phyloP scores from a whole-genome alignment of 2,113 vertebrate genomes.

The Leuciscus idus region DNA sequence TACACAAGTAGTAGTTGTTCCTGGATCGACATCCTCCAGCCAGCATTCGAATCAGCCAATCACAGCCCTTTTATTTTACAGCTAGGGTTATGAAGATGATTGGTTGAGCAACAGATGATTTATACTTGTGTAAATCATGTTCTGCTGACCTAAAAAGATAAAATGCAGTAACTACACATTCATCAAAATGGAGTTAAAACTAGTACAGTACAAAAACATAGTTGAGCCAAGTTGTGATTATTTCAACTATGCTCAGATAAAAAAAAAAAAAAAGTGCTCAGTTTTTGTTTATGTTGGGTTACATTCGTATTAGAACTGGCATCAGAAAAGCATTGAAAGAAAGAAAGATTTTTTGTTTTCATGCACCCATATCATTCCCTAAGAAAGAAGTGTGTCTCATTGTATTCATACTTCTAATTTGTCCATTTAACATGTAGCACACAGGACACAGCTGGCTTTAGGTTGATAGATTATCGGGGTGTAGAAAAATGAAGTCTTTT shows the following conservation, averaged over 20 bases:
- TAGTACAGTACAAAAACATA: too few species aligned
- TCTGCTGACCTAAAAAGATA: neutral
- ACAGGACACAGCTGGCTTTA: neutral
- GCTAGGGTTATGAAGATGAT: constrained; percentile 1
- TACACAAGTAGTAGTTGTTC: constrained; percentile 8
- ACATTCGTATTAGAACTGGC: neutral
- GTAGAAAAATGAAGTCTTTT: constrained; percentile 35
- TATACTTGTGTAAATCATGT: neutral
- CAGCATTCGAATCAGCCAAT: constrained; percentile 11
- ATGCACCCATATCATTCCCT: neutral
- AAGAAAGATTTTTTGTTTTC: neutral
- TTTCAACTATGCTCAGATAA: too few species aligned
- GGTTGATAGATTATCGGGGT: neutral
- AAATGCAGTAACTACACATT: neutral
- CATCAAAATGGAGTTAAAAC: neutral
- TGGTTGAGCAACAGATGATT: neutral
- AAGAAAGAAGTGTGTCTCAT: neutral
- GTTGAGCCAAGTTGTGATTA: too few species aligned
- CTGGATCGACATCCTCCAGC: constrained; percentile 3
- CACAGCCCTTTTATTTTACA: constrained; percentile 4
- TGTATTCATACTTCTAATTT: constrained; percentile 6
- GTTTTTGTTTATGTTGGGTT: too few species aligned
- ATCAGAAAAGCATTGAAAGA: too few species aligned
- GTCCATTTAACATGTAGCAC: constrained; percentile 8
- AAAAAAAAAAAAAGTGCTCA: too few species aligned